Base-by-base conservation (phyloP, 1,140 invertebrate species). In the Lithobius niger region DNA sequence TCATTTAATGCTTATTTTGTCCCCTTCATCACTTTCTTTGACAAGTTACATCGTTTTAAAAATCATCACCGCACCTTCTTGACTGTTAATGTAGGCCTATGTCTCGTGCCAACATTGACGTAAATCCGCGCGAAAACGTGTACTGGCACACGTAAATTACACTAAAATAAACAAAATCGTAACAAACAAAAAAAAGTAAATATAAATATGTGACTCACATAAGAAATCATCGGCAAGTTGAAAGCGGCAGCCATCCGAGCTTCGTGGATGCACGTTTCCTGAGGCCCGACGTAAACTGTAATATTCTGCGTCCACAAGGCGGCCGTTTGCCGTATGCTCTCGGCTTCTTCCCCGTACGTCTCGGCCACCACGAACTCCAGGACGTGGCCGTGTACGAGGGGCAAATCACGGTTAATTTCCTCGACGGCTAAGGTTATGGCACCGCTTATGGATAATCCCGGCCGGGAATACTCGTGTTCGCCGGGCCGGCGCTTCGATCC, bases 251-350 rank as follows among this genome's bases (percentile, higher is more conserved):
- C 93, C 79, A 97, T 88, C 53, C 83, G 79, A 0, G 87, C 93
- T 69, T 97, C 94, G 67, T 94, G 88, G 1, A 91, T 78, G 69
- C 93, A 97, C 0, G 89, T 93, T 69, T 95, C 91, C 69, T 97
- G 92, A 0, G 93, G 93, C 0, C 94, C 94, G 59, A 97, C 86
- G 63, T 86, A 94, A 27, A 82, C 92, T 0, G 85, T 86, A 36
- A 96, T 79, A 61, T 91, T 89, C 57, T 78, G 74, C 25, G 79
- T 83, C 88, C 89, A 93, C 3, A 97, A 72, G 16, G 82, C 73
- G 1, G 89, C 91, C 10, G 90, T 91, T 72, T 85, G 78, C 48
- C 79, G 69, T 52, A 96, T 89, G 65, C 91, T 94, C 21, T 79
- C 77, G 58, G 82, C 77, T 70, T 96, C 92, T 61, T 89, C 80